Evolutionary conservation across 2,113 vertebrate genomes (phyloP), one percentile per base, ranked within the genome.

Genomic region (Anoplopoma fimbria): DNA sequence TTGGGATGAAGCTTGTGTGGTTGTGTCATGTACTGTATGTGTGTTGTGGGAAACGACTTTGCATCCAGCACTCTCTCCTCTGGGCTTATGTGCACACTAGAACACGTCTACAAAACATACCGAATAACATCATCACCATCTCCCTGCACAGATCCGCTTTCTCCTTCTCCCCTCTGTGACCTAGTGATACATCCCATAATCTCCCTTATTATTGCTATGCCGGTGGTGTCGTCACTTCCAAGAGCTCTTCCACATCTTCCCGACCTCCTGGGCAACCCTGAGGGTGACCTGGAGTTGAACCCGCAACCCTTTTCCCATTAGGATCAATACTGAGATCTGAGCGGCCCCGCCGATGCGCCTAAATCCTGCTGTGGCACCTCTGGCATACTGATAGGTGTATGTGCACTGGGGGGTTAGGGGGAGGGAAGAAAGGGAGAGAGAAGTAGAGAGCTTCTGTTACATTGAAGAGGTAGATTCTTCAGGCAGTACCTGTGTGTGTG

Each of bases 261-360:
- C 72, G 74, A 90, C 92, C 93, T 91, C 76, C 47, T 65, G 84
- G 81, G 89, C 90, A 91, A 92, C 90, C 91, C 90, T 19, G 38
- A 89, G 91, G 92, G 69, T 91, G 90, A 93, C 93, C 93, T 83
- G 79, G 86, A 91, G 87, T 89, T 94, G 92, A 94, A 94, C 93
- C 89, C 12, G 33, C 89, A 91, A 93, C 93, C 92, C 79, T 87
- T 82, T 87, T 83, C 86, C 89, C 92, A 87, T 86, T 79, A 71
- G 86, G 89, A 94, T 94, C 91, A 90, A 93, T 93, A 90, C 60
- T 65, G 82, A 93, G 93, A 94, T 93, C 91, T 93, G 88, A 93
- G 91, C 79, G 1, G 78, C 87, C 51, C 83, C 42, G 87, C 77
- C 87, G 53, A 71, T 88, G 85, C 83, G 75, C 82, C 90, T 92